A percentile compares a stretch with the other conserved stretches of the same genome.
phyloP scores from a whole-genome alignment of 2,888 invertebrate species.

The Cremastobaeus sp. region DNA sequence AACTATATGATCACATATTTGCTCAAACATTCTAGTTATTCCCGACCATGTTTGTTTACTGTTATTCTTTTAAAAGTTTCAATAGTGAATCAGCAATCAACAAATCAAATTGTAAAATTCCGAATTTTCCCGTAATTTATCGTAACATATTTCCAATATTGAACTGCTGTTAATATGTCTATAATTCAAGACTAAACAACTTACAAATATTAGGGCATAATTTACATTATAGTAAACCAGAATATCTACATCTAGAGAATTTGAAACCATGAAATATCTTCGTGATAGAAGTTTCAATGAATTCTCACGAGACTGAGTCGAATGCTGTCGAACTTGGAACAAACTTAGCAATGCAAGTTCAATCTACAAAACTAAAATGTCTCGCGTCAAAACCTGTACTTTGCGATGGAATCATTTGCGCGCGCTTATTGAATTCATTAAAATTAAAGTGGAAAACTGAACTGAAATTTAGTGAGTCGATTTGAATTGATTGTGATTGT shows the following conservation, averaged over 20 bases:
- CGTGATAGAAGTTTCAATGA: slow-evolving; percentile 45
- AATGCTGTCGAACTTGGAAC: slow-evolving; percentile 39
- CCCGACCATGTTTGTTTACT: background rate
- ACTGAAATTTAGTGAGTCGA: too few species aligned
- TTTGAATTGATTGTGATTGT: background rate
- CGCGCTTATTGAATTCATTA: slow-evolving; percentile 22
- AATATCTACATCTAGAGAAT: slow-evolving; percentile 26
- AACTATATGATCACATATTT: slow-evolving; percentile 13
- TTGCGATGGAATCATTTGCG: slow-evolving; percentile 27
- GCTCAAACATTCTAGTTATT: slow-evolving; percentile 6
- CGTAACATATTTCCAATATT: background rate
- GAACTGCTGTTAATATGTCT: too few species aligned
- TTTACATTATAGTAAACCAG: slow-evolving; percentile 16
- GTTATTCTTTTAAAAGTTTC: too few species aligned
- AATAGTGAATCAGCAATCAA: too few species aligned
- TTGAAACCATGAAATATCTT: slow-evolving; percentile 34
- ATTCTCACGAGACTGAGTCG: slow-evolving; percentile 41
- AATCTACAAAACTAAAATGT: slow-evolving; percentile 45
- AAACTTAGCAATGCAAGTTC: slow-evolving; percentile 53
- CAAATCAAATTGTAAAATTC: too few species aligned
- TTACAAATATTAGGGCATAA: slow-evolving; percentile 24
- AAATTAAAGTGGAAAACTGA: background rate
- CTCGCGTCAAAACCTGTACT: slow-evolving; percentile 34
- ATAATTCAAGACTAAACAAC: slow-evolving; percentile 12
- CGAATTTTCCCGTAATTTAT: too few species aligned